phyloP scores from a whole-genome alignment of 2,797 vertebrate genomes.

The Dromococcyx pavoninus region DNA sequence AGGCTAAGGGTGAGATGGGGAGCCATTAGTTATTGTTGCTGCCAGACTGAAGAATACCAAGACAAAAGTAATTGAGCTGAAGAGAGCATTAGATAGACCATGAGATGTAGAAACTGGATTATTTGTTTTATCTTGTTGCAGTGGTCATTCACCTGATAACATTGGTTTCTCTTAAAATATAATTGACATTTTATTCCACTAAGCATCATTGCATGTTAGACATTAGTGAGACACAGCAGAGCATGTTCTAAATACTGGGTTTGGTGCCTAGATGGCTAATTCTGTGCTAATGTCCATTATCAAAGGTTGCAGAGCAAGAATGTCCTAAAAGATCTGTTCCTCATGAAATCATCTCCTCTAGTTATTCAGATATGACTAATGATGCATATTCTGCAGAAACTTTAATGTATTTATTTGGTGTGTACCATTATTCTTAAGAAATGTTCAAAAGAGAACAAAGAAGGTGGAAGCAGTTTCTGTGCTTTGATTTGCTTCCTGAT shows the following conservation, averaged over 20 bases:
- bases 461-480: neutral
- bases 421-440: neutral
- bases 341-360: neutral
- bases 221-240: neutral
- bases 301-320: conserved; percentile 29
- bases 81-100: conserved; percentile 2
- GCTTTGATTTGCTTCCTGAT: conserved; percentile 34
- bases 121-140: conserved; percentile 27
- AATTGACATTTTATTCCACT: conserved; percentile 42
- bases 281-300: conserved; percentile 35
- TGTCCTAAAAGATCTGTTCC: conserved; percentile 11
- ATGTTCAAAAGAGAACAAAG: neutral
- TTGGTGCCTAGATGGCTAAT: conserved; percentile 23
- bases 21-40: neutral
- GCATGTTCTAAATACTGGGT: neutral
- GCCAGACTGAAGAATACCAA: conserved; percentile 23
- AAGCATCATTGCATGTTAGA: neutral
- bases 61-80: neutral
- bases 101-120: neutral
- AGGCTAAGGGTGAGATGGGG: neutral
- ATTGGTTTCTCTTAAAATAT: conserved; percentile 8
- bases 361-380: conserved; percentile 19
- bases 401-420: neutral
- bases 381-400: neutral
- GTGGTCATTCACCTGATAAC: conserved; percentile 13